Conservation (phyloP, 2,888 invertebrate species). For the Heteromyza rotundicornis region DNA sequence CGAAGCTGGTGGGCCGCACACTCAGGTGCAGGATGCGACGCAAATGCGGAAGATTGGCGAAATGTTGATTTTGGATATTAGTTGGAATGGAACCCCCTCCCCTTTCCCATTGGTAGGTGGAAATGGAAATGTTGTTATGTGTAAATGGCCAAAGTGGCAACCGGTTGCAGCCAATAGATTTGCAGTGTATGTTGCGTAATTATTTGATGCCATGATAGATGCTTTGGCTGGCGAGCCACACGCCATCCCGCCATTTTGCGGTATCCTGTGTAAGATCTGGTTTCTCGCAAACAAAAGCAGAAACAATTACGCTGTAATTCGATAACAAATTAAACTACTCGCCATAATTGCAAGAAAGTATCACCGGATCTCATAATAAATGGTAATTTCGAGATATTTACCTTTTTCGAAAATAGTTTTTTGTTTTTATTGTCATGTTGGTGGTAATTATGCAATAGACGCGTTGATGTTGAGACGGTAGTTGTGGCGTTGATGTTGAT, state of each 20-base stretch:
- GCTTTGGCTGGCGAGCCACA: neutral
- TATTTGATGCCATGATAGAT: neutral
- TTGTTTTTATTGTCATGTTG: no score
- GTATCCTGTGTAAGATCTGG: neutral
- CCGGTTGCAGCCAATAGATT: no score
- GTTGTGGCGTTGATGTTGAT: neutral
- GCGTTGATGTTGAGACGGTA: conserved; percentile 3
- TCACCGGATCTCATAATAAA: conserved; percentile 1
- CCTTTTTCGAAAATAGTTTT: neutral
- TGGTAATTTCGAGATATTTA: neutral
- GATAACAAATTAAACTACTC: neutral
- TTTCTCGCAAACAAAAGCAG: neutral
- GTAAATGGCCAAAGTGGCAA: no score
- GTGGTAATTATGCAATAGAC: conserved; percentile 35
- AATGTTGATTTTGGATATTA: neutral
- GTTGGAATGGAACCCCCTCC: neutral
- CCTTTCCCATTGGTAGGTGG: conserved; percentile 30
- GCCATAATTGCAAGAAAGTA: neutral
- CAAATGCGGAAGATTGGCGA: conserved; percentile 35
- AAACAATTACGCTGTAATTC: neutral
- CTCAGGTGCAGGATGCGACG: conserved; percentile 35
- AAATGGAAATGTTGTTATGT: conserved; percentile 27
- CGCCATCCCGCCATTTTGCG: neutral
- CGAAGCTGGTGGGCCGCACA: neutral
- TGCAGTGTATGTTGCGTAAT: conserved; percentile 14